phyloP scores from a whole-genome alignment of 2,888 invertebrate genomes.

The Schrankia costaestrigalis region DNA sequence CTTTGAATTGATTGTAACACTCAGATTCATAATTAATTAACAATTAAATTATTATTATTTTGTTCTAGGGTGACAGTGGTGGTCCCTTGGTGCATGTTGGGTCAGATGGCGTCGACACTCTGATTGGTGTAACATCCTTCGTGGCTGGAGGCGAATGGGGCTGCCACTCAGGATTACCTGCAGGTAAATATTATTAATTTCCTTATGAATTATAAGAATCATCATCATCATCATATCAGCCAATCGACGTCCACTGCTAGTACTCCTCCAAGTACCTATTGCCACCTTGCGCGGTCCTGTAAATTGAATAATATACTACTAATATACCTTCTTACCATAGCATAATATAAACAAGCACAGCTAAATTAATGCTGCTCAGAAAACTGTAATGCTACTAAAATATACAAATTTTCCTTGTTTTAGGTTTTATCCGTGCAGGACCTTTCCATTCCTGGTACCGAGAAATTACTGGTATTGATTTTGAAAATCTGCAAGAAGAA shows the following conservation, averaged over 20 bases:
- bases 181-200: slow-evolving; percentile 50
- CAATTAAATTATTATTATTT: background rate
- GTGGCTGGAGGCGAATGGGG: slow-evolving; percentile 60
- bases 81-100: slow-evolving; percentile 58
- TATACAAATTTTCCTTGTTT: slow-evolving; percentile 1
- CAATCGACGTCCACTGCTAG: no score
- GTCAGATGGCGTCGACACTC: slow-evolving; percentile 39
- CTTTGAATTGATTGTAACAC: background rate
- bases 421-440: slow-evolving; percentile 65
- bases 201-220: no score
- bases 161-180: slow-evolving; percentile 67
- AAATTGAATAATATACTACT: no score
- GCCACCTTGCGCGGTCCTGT: no score
- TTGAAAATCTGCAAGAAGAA: slow-evolving; percentile 52
- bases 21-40: background rate
- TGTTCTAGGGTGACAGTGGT: slow-evolving; percentile 72
- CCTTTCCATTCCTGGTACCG: slow-evolving; percentile 63
- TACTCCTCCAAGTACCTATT: no score
- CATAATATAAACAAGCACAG: no score
- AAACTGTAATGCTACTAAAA: background rate
- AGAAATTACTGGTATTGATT: slow-evolving; percentile 56
- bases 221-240: no score
- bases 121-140: slow-evolving; percentile 66
- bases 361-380: no score
- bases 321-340: no score